Base-by-base conservation (phyloP, 1,140 invertebrate genomes). In the Zaprionus tsacasi region DNA sequence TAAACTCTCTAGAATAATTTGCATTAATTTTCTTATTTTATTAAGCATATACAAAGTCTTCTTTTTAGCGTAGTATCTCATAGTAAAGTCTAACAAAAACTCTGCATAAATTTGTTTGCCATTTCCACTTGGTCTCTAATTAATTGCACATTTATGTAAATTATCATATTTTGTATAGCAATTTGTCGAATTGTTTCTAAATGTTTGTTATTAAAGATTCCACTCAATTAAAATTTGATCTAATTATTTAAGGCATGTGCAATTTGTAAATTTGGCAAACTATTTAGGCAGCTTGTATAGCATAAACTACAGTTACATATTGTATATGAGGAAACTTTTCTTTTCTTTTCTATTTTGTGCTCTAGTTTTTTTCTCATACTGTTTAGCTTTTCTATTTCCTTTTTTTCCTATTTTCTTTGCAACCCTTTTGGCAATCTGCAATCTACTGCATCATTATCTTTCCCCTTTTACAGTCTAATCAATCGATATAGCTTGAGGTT, bases 141-240 rank as follows among this genome's bases (percentile, higher is more conserved):
- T 45, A 45, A 45, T 45, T 45, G 7, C 40, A 15, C 40, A 45
- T 15, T 45, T 45, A 45, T 45, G 40, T 45, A 45, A 45, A 45
- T 45, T 45, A 15, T 45, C 6, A 10, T 45, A 35, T 35, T 35
- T 35, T 35, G 33, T 35, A 7, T 6, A 35, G 6, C n/a, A 15
- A 45, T 45, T 45, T 15, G 15, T 15, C n/a, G 40, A 45, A 45
- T 15, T 45, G 10, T 35, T 35, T 35, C 6, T n/a, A 2, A 7
- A n/a, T 43, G 6, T 43, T 6, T 43, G 6, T 43, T 45, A 8
- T 45, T 15, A 45, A 45, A 45, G 40, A 5, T 7, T 43, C 5
- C n/a, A 43, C 6, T 3, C n/a, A 43, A 43, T 35, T 35, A 35
- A 35, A 35, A 35, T n/a, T 1, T 40, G 5, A 40, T 13, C 40